A percentile compares a stretch with the other conserved stretches of the same genome.
Conservation (phyloP, 2,888 invertebrate species). For the Tenthredo scrophulariae region DNA sequence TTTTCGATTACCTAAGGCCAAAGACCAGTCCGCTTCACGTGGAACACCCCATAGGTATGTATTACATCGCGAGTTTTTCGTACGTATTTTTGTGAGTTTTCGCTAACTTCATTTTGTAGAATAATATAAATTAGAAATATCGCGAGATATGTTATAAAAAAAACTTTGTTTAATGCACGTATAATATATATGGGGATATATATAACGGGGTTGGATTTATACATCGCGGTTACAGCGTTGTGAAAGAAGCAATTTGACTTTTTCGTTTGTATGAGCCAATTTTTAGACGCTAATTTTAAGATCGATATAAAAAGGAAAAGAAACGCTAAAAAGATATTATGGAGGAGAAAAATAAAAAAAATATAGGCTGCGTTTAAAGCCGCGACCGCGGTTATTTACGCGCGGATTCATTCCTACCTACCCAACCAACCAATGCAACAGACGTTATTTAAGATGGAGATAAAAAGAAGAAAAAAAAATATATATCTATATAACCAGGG, state of each 20-base stretch:
- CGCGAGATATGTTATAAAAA: not conserved
- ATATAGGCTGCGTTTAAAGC: not conserved
- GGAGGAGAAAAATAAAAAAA: not conserved
- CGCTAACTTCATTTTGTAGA: not conserved
- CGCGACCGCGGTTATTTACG: conserved; percentile 4
- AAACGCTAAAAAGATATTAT: not conserved
- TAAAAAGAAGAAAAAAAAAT: not conserved
- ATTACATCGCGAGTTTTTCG: not conserved
- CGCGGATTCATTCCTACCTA: not conserved
- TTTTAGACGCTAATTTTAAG: conserved; percentile 39
- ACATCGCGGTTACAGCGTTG: not conserved
- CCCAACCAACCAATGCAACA: not conserved
- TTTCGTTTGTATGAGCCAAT: not conserved
- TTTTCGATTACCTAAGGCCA: too few species aligned
- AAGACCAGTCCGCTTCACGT: too few species aligned
- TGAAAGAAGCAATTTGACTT: not conserved
- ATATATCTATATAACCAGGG: not conserved
- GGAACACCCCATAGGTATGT: too few species aligned
- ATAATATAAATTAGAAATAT: not conserved
- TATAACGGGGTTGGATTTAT: not conserved
- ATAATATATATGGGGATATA: not conserved
- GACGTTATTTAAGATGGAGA: not conserved
- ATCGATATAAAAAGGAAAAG: not conserved
- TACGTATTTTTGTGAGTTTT: not conserved
- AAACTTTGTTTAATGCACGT: not conserved